These are phyloP conservation scores for Typhlichthys subterraneus DNA, from an alignment of 2,797 vertebrate genomes.

Conservation along the genomic window DNA sequence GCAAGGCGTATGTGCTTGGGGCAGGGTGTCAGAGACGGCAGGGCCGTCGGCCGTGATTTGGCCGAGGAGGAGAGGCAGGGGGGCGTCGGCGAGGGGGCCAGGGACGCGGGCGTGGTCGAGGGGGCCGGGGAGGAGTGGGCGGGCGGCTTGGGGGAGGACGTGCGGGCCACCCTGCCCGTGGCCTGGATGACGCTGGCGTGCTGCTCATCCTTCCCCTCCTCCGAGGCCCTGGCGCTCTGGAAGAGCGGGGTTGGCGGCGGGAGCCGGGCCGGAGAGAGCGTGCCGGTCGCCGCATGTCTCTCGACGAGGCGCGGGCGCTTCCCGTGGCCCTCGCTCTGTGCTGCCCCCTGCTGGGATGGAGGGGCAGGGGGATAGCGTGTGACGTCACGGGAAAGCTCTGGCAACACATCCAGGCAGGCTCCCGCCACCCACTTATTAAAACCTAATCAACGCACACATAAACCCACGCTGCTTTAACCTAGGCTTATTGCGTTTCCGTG, in stretches of 20 bases:
- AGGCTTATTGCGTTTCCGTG: neutral
- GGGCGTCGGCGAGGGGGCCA: constrained; percentile 42
- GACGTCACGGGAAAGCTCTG: constrained; percentile 62
- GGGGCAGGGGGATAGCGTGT: constrained; percentile 58
- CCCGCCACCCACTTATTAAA: constrained; percentile 54
- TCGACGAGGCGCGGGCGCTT: constrained; percentile 79
- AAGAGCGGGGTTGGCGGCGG: constrained; percentile 77
- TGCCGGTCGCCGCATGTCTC: constrained; percentile 74
- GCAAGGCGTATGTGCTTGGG: constrained; percentile 26
- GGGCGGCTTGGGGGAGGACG: constrained; percentile 54
- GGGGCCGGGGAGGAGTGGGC: constrained; percentile 31
- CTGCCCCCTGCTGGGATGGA: constrained; percentile 82
- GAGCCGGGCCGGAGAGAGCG: constrained; percentile 72
- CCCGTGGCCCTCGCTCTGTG: constrained; percentile 80
- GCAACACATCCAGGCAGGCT: constrained; percentile 41
- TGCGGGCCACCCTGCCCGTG: constrained; percentile 83
- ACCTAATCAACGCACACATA: constrained; percentile 16
- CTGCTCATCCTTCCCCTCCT: constrained; percentile 86
- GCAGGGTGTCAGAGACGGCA: constrained; percentile 23
- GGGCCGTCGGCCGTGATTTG: constrained; percentile 17
- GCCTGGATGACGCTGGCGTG: constrained; percentile 93
- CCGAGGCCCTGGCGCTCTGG: constrained; percentile 82
- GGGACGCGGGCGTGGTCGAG: constrained; percentile 22
- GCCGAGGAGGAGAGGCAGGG: constrained; percentile 24
- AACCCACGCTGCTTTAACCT: neutral